Conservation (phyloP, 2,888 invertebrate genomes). For the Drosophila atroscutellata region DNA sequence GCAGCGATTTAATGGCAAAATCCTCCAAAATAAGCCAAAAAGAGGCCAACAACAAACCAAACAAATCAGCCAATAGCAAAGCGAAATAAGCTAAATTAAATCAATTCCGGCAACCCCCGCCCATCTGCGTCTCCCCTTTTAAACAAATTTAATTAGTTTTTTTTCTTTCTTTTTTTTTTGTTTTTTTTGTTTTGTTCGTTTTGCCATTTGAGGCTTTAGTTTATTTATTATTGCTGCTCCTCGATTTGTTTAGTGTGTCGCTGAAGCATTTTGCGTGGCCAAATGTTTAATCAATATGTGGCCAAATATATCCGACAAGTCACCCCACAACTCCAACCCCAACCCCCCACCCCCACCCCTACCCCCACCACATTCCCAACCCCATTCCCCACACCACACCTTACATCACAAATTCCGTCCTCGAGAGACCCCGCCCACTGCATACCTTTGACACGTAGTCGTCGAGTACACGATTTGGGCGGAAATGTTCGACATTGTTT, state of each 20-base stretch:
- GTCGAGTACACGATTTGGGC: constrained; percentile 49
- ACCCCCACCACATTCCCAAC: neutral
- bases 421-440: constrained; percentile 12
- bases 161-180: constrained; percentile 1
- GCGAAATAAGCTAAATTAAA: constrained; percentile 50
- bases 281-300: constrained; percentile 76
- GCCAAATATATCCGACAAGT: constrained; percentile 55
- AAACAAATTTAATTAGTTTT: constrained; percentile 71
- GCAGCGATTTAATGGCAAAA: constrained; percentile 75
- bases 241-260: constrained; percentile 32
- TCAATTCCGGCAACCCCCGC: constrained; percentile 40
- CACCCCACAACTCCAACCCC: constrained; percentile 1
- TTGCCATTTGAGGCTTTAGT: constrained; percentile 23
- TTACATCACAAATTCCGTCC: neutral
- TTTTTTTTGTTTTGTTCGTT: neutral
- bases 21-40: constrained; percentile 73
- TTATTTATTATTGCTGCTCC: constrained; percentile 49
- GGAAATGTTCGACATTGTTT: constrained; percentile 24
- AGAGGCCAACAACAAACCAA: constrained; percentile 61
- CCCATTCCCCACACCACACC: neutral
- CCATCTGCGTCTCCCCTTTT: constrained; percentile 31
- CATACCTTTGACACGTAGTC: constrained; percentile 43
- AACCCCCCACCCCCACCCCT: neutral
- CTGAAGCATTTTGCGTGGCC: constrained; percentile 66
- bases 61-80: constrained; percentile 29